phyloP scores from a whole-genome alignment of 2,888 invertebrate species.

The Galerucella calmariensis region DNA sequence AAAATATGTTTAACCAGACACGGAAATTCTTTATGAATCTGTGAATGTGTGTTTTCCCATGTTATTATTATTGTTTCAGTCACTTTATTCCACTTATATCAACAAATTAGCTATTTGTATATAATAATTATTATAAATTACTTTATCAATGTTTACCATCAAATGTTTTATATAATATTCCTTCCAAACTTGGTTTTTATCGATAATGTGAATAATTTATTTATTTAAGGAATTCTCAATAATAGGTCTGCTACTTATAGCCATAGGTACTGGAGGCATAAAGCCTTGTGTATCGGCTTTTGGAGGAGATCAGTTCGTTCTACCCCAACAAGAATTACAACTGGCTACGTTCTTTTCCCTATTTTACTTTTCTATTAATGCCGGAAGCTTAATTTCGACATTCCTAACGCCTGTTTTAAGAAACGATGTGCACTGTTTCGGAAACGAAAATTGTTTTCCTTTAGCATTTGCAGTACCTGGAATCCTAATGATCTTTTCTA shows the following conservation, averaged over 20 bases:
- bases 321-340: constrained; percentile 82
- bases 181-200: too few relatives aligned
- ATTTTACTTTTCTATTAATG: constrained; percentile 94
- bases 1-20: too few relatives aligned
- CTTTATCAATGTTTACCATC: not conserved
- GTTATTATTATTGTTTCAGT: too few relatives aligned
- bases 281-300: constrained; percentile 96
- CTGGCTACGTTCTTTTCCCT: constrained; percentile 90
- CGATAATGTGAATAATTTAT: not conserved
- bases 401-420: constrained; percentile 89
- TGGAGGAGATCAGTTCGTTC: constrained; percentile 92
- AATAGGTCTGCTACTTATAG: constrained; percentile 78
- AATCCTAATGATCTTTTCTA: constrained; percentile 82
- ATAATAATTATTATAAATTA: too few relatives aligned
- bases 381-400: constrained; percentile 89
- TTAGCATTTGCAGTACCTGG: constrained; percentile 92
- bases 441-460: constrained; percentile 81
- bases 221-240: constrained; percentile 61
- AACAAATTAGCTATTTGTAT: too few relatives aligned
- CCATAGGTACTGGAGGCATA: constrained; percentile 93
- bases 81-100: too few relatives aligned
- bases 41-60: too few relatives aligned
- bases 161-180: not conserved
- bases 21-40: too few relatives aligned
- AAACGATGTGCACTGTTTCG: constrained; percentile 82